Evolutionary conservation across 2,113 vertebrate species (phyloP).

Genomic region (Periophthalmus modestus): DNA sequence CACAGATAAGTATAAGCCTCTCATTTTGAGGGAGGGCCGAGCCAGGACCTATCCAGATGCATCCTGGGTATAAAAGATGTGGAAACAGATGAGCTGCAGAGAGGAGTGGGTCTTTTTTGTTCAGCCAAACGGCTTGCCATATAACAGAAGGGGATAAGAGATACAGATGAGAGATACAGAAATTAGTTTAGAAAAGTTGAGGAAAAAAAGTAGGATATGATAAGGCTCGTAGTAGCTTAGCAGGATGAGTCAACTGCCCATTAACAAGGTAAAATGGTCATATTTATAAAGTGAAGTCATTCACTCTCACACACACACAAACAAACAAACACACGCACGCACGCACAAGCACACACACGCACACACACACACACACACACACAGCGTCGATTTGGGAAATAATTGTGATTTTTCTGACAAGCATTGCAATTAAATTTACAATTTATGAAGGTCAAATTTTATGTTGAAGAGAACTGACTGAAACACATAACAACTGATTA

Average conservation of each 20-base stretch:
- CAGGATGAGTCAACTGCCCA: background rate
- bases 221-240: background rate
- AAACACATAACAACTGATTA: too few species aligned
- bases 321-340: too few species aligned
- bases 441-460: too few species aligned
- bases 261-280: background rate
- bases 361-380: too few species aligned
- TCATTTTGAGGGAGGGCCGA: slow-evolving; percentile 38
- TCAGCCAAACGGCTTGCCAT: slow-evolving; percentile 27
- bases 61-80: slow-evolving; percentile 24
- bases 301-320: too few species aligned
- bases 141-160: slow-evolving; percentile 23
- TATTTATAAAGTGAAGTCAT: too few species aligned
- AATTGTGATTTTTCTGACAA: too few species aligned
- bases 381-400: too few species aligned
- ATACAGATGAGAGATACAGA: slow-evolving; percentile 29
- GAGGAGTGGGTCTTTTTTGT: slow-evolving; percentile 49
- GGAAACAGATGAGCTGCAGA: slow-evolving; percentile 38
- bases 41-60: slow-evolving; percentile 36
- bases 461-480: too few species aligned
- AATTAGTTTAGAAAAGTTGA: slow-evolving; percentile 41
- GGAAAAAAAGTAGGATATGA: background rate
- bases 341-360: too few species aligned
- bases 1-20: slow-evolving; percentile 24
- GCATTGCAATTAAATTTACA: too few species aligned